Evolutionary conservation across 1,140 invertebrate species (phyloP).

Genomic region (Diplogasteroides magnus): DNA sequence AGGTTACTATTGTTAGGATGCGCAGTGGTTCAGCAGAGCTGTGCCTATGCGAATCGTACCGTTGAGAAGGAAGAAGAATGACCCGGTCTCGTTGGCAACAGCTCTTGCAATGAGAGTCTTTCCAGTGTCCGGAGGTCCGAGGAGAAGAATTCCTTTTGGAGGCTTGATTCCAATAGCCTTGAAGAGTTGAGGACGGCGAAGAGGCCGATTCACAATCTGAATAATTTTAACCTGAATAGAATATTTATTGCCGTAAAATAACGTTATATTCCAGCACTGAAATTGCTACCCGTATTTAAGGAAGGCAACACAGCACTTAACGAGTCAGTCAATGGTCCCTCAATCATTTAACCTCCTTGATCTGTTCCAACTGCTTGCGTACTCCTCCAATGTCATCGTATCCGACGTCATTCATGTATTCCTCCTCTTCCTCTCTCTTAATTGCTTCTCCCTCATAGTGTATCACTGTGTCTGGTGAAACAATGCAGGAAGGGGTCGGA

Average conservation of each 20-base stretch:
- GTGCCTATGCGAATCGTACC: conserved; percentile 63
- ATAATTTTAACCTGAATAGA: background rate
- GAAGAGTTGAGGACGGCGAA: conserved; percentile 94
- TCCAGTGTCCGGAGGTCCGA: conserved; percentile 87
- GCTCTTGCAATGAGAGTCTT: conserved; percentile 96
- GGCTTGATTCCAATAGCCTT: conserved; percentile 78
- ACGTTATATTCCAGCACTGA: too few species aligned
- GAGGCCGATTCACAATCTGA: conserved; percentile 94
- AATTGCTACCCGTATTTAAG: too few species aligned
- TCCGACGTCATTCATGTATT: conserved; percentile 91
- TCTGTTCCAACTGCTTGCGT: background rate
- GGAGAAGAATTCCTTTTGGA: conserved; percentile 87
- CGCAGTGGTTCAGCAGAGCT: too few species aligned
- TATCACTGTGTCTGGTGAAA: conserved; percentile 97
- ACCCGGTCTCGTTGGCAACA: conserved; percentile 97
- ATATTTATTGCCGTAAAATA: too few species aligned
- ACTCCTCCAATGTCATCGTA: conserved; percentile 98
- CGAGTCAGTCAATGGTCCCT: background rate
- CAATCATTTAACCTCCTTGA: background rate
- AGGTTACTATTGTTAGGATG: too few species aligned
- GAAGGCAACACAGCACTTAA: too few species aligned
- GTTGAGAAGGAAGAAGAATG: conserved; percentile 98
- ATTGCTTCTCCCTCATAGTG: conserved; percentile 98
- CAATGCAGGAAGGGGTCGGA: conserved; percentile 93
- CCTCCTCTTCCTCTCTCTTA: conserved; percentile 97